Evolutionary conservation across 1,140 invertebrate genomes (phyloP).

Genomic region (Conus betulinus): DNA sequence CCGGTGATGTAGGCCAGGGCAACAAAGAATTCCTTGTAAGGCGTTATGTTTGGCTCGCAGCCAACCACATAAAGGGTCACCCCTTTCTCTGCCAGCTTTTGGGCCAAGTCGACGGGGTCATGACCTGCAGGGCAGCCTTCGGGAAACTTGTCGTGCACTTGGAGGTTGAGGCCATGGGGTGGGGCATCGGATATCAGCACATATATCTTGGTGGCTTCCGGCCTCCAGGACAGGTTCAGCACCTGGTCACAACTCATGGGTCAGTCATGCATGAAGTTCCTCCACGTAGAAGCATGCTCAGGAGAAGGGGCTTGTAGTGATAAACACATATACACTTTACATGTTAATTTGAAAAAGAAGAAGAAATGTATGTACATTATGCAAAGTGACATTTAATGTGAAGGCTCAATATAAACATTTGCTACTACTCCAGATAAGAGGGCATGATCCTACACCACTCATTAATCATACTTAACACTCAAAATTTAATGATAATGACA

Average conservation of each 20-base stretch:
- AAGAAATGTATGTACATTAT: no score
- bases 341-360: no score
- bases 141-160: constrained; percentile 51
- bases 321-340: no score
- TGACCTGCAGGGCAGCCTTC: constrained; percentile 57
- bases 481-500: no score
- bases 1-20: constrained; percentile 67
- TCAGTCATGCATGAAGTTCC: background rate
- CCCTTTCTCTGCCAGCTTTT: constrained; percentile 63
- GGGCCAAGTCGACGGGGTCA: constrained; percentile 62
- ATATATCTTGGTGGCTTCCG: constrained; percentile 66
- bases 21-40: constrained; percentile 70
- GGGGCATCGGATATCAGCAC: constrained; percentile 69
- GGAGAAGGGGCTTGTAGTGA: no score
- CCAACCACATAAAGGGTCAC: constrained; percentile 67
- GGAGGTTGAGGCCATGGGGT: constrained; percentile 62
- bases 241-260: constrained; percentile 13
- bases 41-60: constrained; percentile 64
- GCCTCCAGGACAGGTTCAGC: constrained; percentile 64
- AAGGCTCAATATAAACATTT: no score
- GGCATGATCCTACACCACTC: no score
- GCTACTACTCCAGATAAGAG: no score
- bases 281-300: no score
- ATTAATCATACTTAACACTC: no score
- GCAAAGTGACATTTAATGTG: no score